Conservation (phyloP, 2,797 vertebrate genomes). For the Brotula barbata region DNA sequence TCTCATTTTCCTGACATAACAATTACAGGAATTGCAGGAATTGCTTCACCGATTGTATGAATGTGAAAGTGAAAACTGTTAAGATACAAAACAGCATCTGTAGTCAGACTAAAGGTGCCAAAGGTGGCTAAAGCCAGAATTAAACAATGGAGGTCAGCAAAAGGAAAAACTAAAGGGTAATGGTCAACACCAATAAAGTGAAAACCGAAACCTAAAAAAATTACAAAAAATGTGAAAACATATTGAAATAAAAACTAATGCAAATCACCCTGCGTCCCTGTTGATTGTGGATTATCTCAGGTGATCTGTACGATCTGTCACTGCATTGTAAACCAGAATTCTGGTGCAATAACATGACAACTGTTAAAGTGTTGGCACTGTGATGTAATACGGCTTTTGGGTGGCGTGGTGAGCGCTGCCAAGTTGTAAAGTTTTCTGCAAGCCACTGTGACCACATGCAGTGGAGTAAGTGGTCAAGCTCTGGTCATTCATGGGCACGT, state of each 20-base stretch:
- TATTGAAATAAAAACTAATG: no score
- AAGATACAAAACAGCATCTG: slow-evolving; percentile 22
- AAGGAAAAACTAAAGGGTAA: no score
- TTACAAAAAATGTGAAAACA: no score
- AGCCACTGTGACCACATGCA: not conserved
- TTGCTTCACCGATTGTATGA: slow-evolving; percentile 48
- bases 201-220: no score
- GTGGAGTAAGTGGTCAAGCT: slow-evolving; percentile 6
- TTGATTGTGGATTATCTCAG: not conserved
- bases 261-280: no score
- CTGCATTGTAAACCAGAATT: not conserved
- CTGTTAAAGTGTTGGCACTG: no score
- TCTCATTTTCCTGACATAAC: slow-evolving; percentile 61
- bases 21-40: slow-evolving; percentile 69
- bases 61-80: slow-evolving; percentile 62
- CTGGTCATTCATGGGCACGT: slow-evolving; percentile 7
- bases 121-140: no score
- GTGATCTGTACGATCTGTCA: not conserved
- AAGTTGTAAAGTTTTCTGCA: no score
- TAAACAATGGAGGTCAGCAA: no score
- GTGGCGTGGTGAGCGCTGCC: slow-evolving; percentile 57
- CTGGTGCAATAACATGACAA: not conserved
- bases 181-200: no score
- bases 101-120: no score
- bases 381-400: no score